phyloP scores from a whole-genome alignment of 2,113 vertebrate genomes.

The Butorides virescens region DNA sequence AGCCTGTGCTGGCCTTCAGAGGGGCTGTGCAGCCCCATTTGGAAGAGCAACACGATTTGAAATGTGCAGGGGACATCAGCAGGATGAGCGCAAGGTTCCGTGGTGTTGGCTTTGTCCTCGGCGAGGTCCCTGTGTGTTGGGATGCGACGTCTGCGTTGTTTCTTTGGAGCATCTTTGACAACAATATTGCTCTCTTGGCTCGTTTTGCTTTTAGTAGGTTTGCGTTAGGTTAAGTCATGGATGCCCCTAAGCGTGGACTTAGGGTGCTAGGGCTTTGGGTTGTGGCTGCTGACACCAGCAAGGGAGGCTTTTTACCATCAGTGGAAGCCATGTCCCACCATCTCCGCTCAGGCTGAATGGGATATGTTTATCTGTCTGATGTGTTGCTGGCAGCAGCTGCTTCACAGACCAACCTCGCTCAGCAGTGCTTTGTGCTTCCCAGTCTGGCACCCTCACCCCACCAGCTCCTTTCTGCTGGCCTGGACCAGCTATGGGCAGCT shows the following conservation, averaged over 20 bases:
- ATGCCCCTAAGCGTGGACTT: neutral
- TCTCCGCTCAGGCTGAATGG: neutral
- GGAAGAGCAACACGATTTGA: neutral
- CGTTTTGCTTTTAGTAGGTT: neutral
- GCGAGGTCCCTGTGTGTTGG: neutral
- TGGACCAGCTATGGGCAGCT: neutral
- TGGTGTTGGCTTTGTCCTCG: neutral
- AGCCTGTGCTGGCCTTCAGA: neutral
- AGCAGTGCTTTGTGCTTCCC: neutral
- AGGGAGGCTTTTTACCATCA: neutral
- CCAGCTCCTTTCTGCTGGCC: neutral
- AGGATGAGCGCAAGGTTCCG: neutral
- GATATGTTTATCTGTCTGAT: neutral
- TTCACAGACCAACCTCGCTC: neutral
- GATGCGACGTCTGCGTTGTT: neutral
- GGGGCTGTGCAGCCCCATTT: neutral
- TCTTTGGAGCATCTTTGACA: neutral
- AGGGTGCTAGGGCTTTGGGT: neutral
- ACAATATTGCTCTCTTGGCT: accelerated
- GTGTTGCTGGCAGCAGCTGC: neutral
- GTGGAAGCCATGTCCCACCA: neutral
- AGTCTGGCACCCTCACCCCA: neutral
- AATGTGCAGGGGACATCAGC: neutral
- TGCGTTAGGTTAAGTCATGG: neutral
- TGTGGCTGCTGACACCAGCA: neutral